These are phyloP conservation scores for Eleutherodactylus coqui DNA, from an alignment of 2,797 vertebrate genomes.

Conservation along the genomic window DNA sequence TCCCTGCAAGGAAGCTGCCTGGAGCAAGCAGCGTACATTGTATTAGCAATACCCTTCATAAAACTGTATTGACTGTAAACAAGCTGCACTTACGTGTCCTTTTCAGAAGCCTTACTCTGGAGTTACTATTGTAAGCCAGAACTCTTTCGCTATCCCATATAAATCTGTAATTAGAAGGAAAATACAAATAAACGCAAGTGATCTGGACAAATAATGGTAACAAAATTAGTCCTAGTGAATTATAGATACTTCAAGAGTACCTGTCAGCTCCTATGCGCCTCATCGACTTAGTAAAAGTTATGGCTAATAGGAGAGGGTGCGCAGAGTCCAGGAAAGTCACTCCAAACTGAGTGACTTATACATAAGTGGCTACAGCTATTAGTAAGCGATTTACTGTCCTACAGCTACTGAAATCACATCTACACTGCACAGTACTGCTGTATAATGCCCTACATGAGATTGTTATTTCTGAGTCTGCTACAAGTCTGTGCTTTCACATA, in stretches of 20 bases:
- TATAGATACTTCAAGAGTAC: not conserved
- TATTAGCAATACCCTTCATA: not conserved
- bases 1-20: not conserved
- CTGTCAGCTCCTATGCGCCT: too few species aligned
- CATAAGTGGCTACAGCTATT: too few species aligned
- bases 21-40: not conserved
- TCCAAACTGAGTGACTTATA: too few species aligned
- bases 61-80: conserved; percentile 14
- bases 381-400: too few species aligned
- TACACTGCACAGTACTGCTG: too few species aligned
- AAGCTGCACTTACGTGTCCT: conserved; percentile 77
- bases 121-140: conserved; percentile 69
- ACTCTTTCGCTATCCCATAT: conserved; percentile 79
- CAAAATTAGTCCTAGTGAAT: not conserved
- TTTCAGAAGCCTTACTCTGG: conserved; percentile 72
- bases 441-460: too few species aligned
- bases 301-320: too few species aligned
- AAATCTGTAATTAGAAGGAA: conserved; percentile 66
- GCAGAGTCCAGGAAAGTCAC: too few species aligned
- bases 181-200: not conserved
- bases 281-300: too few species aligned
- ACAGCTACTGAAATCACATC: too few species aligned
- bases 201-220: not conserved
- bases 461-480: too few species aligned
- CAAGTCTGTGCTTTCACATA: too few species aligned